Evolutionary conservation across 1,140 invertebrate species (phyloP), one percentile per base, ranked within the genome.

Genomic region (Aphidius ervi): DNA sequence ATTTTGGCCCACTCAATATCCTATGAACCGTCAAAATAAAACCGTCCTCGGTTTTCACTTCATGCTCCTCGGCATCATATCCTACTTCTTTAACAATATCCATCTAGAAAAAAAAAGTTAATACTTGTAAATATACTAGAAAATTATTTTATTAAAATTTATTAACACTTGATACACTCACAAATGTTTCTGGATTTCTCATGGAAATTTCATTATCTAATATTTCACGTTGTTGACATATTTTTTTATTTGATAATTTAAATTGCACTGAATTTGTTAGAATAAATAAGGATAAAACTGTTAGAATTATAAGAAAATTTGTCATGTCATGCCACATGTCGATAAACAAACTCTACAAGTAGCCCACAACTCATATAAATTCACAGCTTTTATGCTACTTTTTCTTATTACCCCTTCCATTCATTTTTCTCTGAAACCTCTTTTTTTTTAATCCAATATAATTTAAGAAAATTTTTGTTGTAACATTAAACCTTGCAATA

Each of bases 1-100:
- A 68, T 42, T 65, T 69, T 7, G 65, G 67, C 58, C 80, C 77
- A 46, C 81, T 71, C 1, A 82, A 81, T 49, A 88, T 86, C 58
- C 85, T 75, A 64, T 86, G 84, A 62, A 86, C 65, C 49, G 71
- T 76, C 58, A 87, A 72, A 8, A 86, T 79, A 65, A 87, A 87
- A 3, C 82, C 84, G 74, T 88, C 86, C 46, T 78, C 73, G 6
- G 86, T 87, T n/a, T 71, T 76, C 0, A 86, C 78, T 5, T 67
- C 69, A 63, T 85, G 81, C 48, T 75, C 73, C 72, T 88, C 85
- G 7, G 79, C 72, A 4, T 81, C 80, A 68, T 88, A 88, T 5
- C 83, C 82, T 45, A 81, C 79, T 63, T 80, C 74, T 64, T 63
- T 66, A 10, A 85, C 77, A 23, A 85, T 68, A 59, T 82, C 81